A percentile compares a stretch with the other conserved stretches of the same genome.
phyloP scores from a whole-genome alignment of 2,113 vertebrate genomes.

The Furnarius figulus region DNA sequence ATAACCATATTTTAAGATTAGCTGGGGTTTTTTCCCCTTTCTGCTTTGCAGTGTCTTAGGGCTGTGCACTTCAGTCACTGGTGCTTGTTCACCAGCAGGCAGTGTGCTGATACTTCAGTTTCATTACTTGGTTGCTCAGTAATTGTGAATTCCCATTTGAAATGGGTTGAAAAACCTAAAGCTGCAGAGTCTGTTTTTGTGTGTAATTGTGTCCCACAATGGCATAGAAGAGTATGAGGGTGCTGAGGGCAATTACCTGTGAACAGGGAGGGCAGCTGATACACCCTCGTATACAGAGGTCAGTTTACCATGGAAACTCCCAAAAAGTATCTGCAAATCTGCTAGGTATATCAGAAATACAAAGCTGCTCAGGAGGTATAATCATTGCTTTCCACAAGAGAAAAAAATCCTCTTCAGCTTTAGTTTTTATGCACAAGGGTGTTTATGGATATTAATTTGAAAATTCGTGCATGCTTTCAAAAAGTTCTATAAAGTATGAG shows the following conservation, averaged over 20 bases:
- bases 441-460: conserved; percentile 42
- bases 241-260: background rate
- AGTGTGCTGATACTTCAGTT: background rate
- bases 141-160: background rate
- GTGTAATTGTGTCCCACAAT: background rate
- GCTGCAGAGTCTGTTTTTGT: background rate
- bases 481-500: background rate
- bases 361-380: background rate
- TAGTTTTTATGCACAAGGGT: background rate
- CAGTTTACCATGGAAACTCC: background rate
- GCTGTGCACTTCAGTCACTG: fast-evolving
- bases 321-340: background rate
- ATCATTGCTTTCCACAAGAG: background rate
- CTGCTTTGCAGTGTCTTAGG: background rate
- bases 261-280: background rate
- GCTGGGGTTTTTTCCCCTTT: background rate
- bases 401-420: background rate
- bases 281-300: background rate
- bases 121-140: background rate
- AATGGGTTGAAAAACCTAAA: background rate
- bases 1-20: background rate
- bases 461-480: background rate
- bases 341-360: background rate
- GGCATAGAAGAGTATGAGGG: background rate
- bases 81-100: background rate